Evolutionary conservation across 2,113 vertebrate species (phyloP).

Genomic region (Rhinoptilus africanus): DNA sequence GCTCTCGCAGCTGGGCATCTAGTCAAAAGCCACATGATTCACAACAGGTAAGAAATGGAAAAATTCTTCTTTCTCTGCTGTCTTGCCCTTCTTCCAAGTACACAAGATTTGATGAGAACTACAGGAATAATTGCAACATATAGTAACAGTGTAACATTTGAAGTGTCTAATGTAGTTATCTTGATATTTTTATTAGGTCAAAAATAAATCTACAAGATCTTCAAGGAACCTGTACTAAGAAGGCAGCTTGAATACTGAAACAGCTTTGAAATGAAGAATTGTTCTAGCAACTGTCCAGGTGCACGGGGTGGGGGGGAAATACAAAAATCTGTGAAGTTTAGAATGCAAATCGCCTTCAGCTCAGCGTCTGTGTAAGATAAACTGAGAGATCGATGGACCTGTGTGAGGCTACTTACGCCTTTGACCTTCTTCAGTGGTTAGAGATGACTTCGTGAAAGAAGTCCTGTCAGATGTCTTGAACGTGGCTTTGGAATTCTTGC

Average conservation of each 20-base stretch:
- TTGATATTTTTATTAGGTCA: slow-evolving; percentile 76
- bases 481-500: neutral
- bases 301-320: slow-evolving; percentile 40
- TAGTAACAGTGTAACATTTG: neutral
- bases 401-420: neutral
- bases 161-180: neutral
- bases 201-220: slow-evolving; percentile 89
- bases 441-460: neutral
- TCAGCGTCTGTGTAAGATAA: neutral
- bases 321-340: slow-evolving; percentile 61
- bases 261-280: neutral
- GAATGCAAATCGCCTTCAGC: slow-evolving; percentile 48
- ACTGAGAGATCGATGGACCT: slow-evolving; percentile 15
- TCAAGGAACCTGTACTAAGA: slow-evolving; percentile 81
- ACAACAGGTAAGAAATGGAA: slow-evolving; percentile 85
- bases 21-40: slow-evolving; percentile 96
- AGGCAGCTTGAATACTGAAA: slow-evolving; percentile 74
- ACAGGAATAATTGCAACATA: neutral
- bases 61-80: neutral
- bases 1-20: slow-evolving; percentile 93
- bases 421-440: slow-evolving; percentile 8
- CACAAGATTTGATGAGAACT: neutral
- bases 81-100: neutral
- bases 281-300: neutral
- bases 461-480: neutral